These are phyloP conservation scores for Noctua janthe DNA, from an alignment of 2,888 invertebrate species.

Conservation along the genomic window DNA sequence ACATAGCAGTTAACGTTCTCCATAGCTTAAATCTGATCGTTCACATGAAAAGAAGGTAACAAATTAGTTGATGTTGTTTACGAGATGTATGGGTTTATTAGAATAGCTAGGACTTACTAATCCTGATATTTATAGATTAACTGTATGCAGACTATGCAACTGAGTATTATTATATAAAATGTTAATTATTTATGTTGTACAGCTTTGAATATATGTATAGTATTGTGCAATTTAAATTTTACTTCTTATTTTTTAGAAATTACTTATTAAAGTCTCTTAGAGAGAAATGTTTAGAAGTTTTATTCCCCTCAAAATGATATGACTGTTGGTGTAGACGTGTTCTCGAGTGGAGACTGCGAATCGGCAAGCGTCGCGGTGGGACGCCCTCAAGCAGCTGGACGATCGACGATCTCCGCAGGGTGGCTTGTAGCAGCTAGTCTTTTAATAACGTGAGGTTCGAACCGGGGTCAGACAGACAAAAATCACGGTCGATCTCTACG, in stretches of 20 bases:
- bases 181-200: slow-evolving; percentile 68
- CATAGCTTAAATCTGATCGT: slow-evolving; percentile 47
- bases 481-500: too few species aligned
- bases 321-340: not conserved
- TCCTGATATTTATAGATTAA: slow-evolving; percentile 52
- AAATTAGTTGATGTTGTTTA: slow-evolving; percentile 39
- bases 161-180: slow-evolving; percentile 66
- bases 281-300: slow-evolving; percentile 55
- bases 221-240: slow-evolving; percentile 73
- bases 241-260: slow-evolving; percentile 69
- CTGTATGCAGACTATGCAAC: slow-evolving; percentile 36
- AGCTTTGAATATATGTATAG: slow-evolving; percentile 70
- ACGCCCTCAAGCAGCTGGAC: not conserved
- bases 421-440: not conserved
- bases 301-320: slow-evolving; percentile 50
- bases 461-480: too few species aligned
- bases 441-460: too few species aligned
- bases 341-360: not conserved
- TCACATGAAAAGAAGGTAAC: slow-evolving; percentile 51
- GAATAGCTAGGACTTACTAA: slow-evolving; percentile 52
- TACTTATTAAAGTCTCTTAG: slow-evolving; percentile 73
- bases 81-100: slow-evolving; percentile 43
- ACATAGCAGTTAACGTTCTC: slow-evolving; percentile 52
- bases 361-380: not conserved
- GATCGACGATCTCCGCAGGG: not conserved